Conservation (phyloP, 1,140 invertebrate genomes). For the Wiebesia pumilae region DNA sequence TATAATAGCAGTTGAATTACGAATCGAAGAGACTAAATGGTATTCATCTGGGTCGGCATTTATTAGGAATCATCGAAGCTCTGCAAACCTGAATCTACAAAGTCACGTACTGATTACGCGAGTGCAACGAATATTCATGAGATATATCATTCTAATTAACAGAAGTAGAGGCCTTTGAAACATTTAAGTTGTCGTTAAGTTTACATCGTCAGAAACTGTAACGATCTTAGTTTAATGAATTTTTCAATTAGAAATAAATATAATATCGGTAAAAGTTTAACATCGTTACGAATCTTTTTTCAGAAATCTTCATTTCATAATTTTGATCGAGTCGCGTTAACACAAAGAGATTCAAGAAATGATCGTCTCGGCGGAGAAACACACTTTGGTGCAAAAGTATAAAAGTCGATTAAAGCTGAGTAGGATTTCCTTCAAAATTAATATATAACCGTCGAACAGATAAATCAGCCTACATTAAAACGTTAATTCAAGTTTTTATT, state of each 20-base stretch:
- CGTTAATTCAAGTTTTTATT: neutral
- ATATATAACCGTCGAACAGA: neutral
- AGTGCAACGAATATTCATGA: neutral
- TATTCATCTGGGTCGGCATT: neutral
- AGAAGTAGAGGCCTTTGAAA: neutral
- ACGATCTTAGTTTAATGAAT: neutral
- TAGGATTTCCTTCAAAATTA: neutral
- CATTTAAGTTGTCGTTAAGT: neutral
- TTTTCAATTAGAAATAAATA: too few relatives aligned
- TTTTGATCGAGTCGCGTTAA: too few relatives aligned
- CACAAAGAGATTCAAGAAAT: too few relatives aligned
- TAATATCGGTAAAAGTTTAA: too few relatives aligned
- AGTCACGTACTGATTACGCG: neutral
- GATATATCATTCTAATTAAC: neutral
- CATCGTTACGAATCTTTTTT: too few relatives aligned
- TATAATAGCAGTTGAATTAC: neutral
- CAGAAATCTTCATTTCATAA: too few relatives aligned
- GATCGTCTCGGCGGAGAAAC: too few relatives aligned
- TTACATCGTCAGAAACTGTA: neutral
- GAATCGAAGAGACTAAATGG: neutral
- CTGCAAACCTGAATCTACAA: neutral
- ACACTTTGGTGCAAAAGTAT: neutral
- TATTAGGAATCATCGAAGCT: neutral
- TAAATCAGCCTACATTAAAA: neutral
- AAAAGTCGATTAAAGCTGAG: too few relatives aligned